Evolutionary conservation across 2,113 vertebrate species (phyloP).

Genomic region (Syngnathus floridae): DNA sequence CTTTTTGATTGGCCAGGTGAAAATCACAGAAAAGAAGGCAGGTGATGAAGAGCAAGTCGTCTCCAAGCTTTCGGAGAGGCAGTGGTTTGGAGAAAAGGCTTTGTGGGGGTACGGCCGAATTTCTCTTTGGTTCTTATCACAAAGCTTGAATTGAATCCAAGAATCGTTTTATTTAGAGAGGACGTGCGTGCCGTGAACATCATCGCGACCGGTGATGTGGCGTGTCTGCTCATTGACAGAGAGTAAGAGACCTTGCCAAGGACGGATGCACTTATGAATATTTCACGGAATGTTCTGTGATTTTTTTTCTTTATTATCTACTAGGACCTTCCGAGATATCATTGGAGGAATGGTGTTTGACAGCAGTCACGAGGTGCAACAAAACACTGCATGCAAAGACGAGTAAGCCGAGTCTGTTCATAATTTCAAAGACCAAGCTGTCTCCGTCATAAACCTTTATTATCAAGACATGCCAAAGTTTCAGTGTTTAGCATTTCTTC

Average conservation of each 20-base stretch:
- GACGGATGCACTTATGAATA: neutral
- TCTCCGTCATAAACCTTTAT: neutral
- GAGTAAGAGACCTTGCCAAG: slow-evolving; percentile 48
- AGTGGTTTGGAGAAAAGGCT: slow-evolving; percentile 73
- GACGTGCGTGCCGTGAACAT: slow-evolving; percentile 50
- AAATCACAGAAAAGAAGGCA: slow-evolving; percentile 58
- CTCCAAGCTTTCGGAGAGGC: slow-evolving; percentile 55
- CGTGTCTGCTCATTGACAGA: slow-evolving; percentile 64
- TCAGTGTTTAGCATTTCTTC: neutral
- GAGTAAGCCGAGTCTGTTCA: slow-evolving; percentile 41
- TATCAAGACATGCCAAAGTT: neutral
- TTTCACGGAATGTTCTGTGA: neutral
- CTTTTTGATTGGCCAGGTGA: slow-evolving; percentile 55
- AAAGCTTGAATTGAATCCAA: neutral
- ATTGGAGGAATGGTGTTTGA: slow-evolving; percentile 39
- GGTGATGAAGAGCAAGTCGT: slow-evolving; percentile 58
- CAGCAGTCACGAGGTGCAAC: slow-evolving; percentile 25
- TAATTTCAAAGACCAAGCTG: neutral
- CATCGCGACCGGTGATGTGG: slow-evolving; percentile 56
- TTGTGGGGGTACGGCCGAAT: slow-evolving; percentile 59
- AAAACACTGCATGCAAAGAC: slow-evolving; percentile 26
- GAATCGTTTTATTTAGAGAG: slow-evolving; percentile 52
- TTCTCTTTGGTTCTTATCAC: neutral
- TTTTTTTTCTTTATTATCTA: slow-evolving; percentile 6
- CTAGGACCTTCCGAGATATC: slow-evolving; percentile 58